Evolutionary conservation across 1,140 invertebrate genomes (phyloP).

Genomic region (Sinella curviseta): DNA sequence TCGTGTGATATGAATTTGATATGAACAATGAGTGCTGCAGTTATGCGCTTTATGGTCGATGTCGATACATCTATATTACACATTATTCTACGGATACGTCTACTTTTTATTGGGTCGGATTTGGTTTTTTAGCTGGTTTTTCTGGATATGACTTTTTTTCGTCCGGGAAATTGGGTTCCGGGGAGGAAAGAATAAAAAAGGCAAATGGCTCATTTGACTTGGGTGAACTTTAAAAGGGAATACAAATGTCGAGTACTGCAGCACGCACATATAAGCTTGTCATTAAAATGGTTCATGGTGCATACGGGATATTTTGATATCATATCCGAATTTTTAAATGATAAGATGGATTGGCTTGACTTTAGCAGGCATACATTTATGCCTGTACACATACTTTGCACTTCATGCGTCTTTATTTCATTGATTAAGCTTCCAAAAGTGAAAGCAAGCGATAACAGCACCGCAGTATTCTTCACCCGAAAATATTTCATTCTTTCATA

Average conservation of each 20-base stretch:
- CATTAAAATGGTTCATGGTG: too few species aligned
- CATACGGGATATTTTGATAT: background rate
- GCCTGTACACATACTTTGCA: too few species aligned
- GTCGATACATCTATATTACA: background rate
- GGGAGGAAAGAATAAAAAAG: background rate
- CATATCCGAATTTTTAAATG: background rate
- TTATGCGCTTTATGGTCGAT: too few species aligned
- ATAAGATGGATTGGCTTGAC: background rate
- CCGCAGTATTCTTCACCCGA: background rate
- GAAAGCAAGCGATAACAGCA: background rate
- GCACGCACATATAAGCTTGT: too few species aligned
- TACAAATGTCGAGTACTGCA: too few species aligned
- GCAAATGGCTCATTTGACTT: background rate
- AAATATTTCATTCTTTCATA: background rate
- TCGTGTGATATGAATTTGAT: background rate
- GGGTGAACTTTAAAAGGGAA: too few species aligned
- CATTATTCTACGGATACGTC: background rate
- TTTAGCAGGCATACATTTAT: too few species aligned
- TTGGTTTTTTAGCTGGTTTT: too few species aligned
- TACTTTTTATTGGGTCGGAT: background rate
- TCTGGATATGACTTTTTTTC: background rate
- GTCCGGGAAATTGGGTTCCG: background rate
- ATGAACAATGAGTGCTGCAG: background rate
- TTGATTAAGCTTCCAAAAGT: too few species aligned
- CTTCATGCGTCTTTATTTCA: too few species aligned